phyloP scores from a whole-genome alignment of 2,113 vertebrate genomes.

The Zingel zingel region DNA sequence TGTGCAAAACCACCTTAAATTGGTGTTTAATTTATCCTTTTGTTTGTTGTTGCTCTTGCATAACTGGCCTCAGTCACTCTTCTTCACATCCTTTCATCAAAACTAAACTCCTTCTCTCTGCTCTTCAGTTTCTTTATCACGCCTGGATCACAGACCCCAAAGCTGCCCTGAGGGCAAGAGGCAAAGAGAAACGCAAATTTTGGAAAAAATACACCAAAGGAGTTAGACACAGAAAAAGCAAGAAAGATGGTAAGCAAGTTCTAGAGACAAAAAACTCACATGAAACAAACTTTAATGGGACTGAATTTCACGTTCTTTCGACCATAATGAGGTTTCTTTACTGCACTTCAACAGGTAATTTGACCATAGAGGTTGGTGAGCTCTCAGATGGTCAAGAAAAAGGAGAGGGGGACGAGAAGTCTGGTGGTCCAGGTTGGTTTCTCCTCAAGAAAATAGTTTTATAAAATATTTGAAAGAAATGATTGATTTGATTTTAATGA shows the following conservation, averaged over 20 bases:
- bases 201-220: slow-evolving; percentile 86
- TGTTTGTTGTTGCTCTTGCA: not conserved
- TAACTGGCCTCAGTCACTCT: not conserved
- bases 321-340: not conserved
- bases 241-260: slow-evolving; percentile 86
- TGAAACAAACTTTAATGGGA: not conserved
- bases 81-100: not conserved
- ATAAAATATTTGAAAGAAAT: not conserved
- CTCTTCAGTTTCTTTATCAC: slow-evolving; percentile 94
- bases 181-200: slow-evolving; percentile 89
- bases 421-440: slow-evolving; percentile 77
- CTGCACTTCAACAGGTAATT: slow-evolving; percentile 68
- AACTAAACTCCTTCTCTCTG: slow-evolving; percentile 42
- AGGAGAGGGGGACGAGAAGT: slow-evolving; percentile 70
- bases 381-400: slow-evolving; percentile 76
- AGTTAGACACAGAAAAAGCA: slow-evolving; percentile 79
- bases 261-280: not conserved
- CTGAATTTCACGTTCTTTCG: not conserved
- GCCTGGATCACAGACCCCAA: slow-evolving; percentile 98
- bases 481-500: not conserved
- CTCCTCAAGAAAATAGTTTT: not conserved
- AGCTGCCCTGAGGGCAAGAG: slow-evolving; percentile 90
- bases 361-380: slow-evolving; percentile 81
- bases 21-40: not conserved
- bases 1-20: not conserved